Evolutionary conservation across 2,113 vertebrate species (phyloP), one percentile per base, ranked within the genome.

Genomic region (Spermophilus dauricus): DNA sequence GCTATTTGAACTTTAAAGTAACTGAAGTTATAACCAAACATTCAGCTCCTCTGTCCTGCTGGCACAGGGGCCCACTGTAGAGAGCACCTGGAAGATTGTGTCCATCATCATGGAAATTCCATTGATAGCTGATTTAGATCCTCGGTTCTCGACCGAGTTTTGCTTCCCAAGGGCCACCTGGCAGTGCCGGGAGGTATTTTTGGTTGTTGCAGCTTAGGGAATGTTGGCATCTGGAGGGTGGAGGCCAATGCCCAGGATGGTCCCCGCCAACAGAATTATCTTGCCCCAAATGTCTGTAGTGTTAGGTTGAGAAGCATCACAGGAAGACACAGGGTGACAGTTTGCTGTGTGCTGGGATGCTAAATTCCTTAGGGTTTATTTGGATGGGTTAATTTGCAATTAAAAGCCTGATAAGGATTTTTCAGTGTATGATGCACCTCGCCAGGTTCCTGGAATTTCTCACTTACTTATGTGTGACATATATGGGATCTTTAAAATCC

Each of bases 371-470:
- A 37, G 26, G 63, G 8, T 45, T 45, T 45, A 34, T 72, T 56
- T 76, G 89, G n/a, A 48, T 76, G 89, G 39, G 30, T 80, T 87
- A 4, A 32, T 34, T 26, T 78, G 18, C n/a, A 80, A 63, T 88
- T n/a, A 70, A 76, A 70, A 82, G 12, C 67, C 61, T 58, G n/a
- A 39, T 53, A 69, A 70, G 58, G 45, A 61, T 8, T 58, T 67
- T 61, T 26, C 65, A 34, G 42, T 2, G 12, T 32, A 11, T 8
- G n/a, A 53, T 22, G 48, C 78, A 34, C 7, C 24, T 53, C 8
- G 22, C 65, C n/a, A 73, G 37, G 42, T 82, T 86, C 94, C 56
- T 63, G 81, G 91, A 63, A 70, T 82, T 82, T 91, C 56, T 82
- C 26, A 6, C 58, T 14, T 42, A 42, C 39, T 42, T 42, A 42